Base-by-base conservation (phyloP, 2,888 invertebrate genomes). In the Chymomyza amoena region DNA sequence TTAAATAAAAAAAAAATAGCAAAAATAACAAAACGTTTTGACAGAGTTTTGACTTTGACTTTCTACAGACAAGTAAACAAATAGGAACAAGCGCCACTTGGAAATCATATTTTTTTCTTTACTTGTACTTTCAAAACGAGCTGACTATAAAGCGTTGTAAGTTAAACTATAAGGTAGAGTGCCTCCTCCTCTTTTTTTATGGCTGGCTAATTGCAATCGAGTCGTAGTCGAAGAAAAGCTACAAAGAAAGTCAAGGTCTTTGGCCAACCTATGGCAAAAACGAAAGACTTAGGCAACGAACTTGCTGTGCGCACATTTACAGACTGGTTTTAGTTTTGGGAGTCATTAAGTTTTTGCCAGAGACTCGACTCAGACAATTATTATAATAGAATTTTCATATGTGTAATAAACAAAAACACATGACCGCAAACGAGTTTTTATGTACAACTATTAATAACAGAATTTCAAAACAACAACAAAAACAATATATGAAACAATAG, bases 171-270 rank as follows among this genome's bases (percentile, higher is more conserved):
- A 67, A 80, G 72, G 69, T 39, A 39, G 54, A 66, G 65, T 68
- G 50, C 16, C 28, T 65, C 20, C 65, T 57, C 68, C 76, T 73
- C n/a, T 32, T 32, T 32, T 32, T 74, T 68, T 72, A 74, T 77
- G 74, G 51, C 51, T 72, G 59, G 69, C 77, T 80, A 87, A 87
- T 87, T 83, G 83, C 75, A 32, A 70, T 65, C 56, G 32, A 63
- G 32, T 32, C 32, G 5, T 9, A 68, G 69, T 28, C 51, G 64
- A 69, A 70, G 79, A 75, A 79, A 79, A 70, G 74, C 72, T 64
- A 56, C 15, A 63, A 83, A 86, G 84, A 84, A 84, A 88, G 84
- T 84, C 84, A 84, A 88, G 84, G 84, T 88, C 86, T 84, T 73
- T 64, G 72, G 66, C 60, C 70, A 71, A 51, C 15, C 25, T 51